Base-by-base conservation (phyloP, 2,797 vertebrate species). In the Chromis chromis region DNA sequence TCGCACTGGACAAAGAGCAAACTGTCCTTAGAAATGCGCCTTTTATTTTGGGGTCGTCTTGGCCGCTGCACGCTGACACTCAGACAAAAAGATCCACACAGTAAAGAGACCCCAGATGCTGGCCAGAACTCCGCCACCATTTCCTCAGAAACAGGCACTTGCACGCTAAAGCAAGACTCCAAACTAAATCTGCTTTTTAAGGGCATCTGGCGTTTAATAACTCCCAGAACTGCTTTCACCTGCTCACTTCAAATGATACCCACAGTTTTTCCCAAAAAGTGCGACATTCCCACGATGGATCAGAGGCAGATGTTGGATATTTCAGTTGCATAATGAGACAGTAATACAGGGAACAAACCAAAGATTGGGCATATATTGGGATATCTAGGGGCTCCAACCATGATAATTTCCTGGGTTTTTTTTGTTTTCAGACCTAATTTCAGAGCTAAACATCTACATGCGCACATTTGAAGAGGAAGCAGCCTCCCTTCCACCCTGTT, bases 191-290 rank as follows among this genome's bases (percentile, higher is more conserved):
- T 42, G 50, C 25, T 12, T 60, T 74, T 61, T 16, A 70, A 65
- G 48, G 63, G 22, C 71, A 57, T 79, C 61, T 76, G 78, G 59
- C 21, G 27, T 76, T 81, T 58, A 27, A 54, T 61, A 85, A 80
- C 52, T 13, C 22, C 31, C 16, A 24, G 19, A 66, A 57, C 14
- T 59, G 19, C n/a, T 68, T 78, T 79, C 54, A 68, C 60, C 46
- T 65, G 48, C 16, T 56, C 17, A 13, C 14, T 19, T 4, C 28
- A 46, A 17, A 31, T 27, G 16, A 56, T 19, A 42, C 61, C 64
- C 42, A 12, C 21, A 65, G 28, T 5, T 36, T 6, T 8, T 59
- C 31, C 13, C 1, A 27, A 4, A 31, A 2, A n/a, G 22, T 4
- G 8, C n/a, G 17, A 2, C 22, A 69, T 74, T 72, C 49, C 49